Evolutionary conservation across 1,140 invertebrate species (phyloP).

Genomic region (Drosophila aff.): DNA sequence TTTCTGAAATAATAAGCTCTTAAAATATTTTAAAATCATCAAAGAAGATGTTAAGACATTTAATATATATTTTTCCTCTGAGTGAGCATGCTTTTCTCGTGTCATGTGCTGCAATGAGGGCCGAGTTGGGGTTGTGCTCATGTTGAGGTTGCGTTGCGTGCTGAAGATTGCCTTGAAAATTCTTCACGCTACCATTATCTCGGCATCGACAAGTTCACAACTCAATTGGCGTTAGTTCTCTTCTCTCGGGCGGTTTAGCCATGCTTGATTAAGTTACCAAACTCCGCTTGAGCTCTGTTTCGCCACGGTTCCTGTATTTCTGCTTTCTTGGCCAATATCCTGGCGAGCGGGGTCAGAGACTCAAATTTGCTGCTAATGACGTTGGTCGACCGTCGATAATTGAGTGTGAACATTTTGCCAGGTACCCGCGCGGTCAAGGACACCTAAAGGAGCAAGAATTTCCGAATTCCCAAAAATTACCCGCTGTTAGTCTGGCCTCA

Average conservation of each 20-base stretch:
- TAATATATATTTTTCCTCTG: slow-evolving; percentile 1
- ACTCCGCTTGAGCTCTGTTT: slow-evolving; percentile 26
- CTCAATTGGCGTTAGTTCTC: slow-evolving; percentile 60
- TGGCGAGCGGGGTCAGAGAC: slow-evolving; percentile 48
- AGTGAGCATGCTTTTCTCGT: slow-evolving; percentile 23
- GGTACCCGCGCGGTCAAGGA: slow-evolving; percentile 46
- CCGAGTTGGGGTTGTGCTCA: slow-evolving; percentile 17
- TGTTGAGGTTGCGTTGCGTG: slow-evolving; percentile 46
- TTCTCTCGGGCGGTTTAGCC: slow-evolving; percentile 17
- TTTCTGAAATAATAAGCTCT: neutral
- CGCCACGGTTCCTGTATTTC: slow-evolving; percentile 11
- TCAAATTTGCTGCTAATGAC: slow-evolving; percentile 78
- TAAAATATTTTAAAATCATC: neutral
- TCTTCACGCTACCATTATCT: slow-evolving; percentile 71
- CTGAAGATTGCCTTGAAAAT: slow-evolving; percentile 60
- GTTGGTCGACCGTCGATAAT: slow-evolving; percentile 78
- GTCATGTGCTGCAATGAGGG: slow-evolving; percentile 64
- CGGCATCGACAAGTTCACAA: slow-evolving; percentile 37
- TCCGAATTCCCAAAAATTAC: slow-evolving; percentile 42
- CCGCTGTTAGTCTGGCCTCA: slow-evolving; percentile 35
- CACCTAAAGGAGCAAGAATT: slow-evolving; percentile 19
- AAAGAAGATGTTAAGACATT: neutral
- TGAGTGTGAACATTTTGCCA: slow-evolving; percentile 66
- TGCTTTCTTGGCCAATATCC: slow-evolving; percentile 30
- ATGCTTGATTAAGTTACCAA: slow-evolving; percentile 45